Evolutionary conservation across 1,140 invertebrate species (phyloP).

Genomic region (Ptiloglossa arizonensis): DNA sequence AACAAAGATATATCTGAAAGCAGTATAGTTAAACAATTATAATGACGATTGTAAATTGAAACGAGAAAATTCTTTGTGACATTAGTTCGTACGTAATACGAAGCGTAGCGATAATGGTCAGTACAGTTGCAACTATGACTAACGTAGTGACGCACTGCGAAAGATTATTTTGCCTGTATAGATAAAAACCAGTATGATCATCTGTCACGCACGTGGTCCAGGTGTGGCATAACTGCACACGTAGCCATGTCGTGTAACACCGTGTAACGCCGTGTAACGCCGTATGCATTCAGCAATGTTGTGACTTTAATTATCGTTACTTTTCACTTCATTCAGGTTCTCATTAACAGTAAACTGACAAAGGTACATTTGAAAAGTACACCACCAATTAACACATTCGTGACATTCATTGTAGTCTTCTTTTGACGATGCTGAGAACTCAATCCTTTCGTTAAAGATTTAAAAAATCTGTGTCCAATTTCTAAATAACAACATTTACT

Average conservation of each 20-base stretch:
- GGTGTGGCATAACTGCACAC: not conserved
- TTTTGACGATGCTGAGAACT: no score
- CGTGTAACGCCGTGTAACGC: not conserved
- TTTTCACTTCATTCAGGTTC: not conserved
- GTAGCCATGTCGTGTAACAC: not conserved
- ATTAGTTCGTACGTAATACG: not conserved
- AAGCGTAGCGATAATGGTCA: not conserved
- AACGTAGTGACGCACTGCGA: not conserved
- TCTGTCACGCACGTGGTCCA: slow-evolving; percentile 5
- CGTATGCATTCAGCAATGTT: not conserved
- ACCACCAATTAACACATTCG: not conserved
- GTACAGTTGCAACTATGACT: not conserved
- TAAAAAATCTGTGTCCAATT: no score
- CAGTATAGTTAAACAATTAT: not conserved
- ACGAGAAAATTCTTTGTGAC: slow-evolving; percentile 5
- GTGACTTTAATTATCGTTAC: not conserved
- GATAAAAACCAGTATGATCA: slow-evolving; percentile 10
- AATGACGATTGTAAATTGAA: not conserved
- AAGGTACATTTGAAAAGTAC: not conserved
- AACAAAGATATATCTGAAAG: not conserved
- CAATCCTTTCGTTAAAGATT: no score
- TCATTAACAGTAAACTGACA: not conserved
- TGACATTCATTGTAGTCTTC: not conserved
- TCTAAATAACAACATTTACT: no score
- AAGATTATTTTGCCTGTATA: not conserved